These are phyloP conservation scores for Eristalis tenax DNA, from an alignment of 2,888 invertebrate genomes.

Conservation along the genomic window DNA sequence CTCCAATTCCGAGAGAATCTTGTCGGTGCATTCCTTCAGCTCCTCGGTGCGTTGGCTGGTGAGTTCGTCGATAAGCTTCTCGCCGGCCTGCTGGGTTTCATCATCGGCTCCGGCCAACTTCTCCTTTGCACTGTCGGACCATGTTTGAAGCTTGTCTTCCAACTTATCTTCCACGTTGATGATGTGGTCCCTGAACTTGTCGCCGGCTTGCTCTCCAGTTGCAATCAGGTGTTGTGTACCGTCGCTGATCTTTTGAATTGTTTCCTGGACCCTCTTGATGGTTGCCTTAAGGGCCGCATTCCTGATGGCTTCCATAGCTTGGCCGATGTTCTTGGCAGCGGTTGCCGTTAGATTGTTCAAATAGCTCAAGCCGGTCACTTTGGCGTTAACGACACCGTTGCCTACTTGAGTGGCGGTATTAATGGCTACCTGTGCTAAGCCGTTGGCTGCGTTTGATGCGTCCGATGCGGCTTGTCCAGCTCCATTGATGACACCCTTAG, in stretches of 20 bases:
- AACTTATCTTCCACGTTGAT: slow-evolving; percentile 8
- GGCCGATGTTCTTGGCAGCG: background rate
- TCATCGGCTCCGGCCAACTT: slow-evolving; percentile 38
- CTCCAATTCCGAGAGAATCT: slow-evolving; percentile 6
- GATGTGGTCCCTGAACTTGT: background rate
- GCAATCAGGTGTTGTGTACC: background rate
- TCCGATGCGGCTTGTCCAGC: slow-evolving; percentile 24
- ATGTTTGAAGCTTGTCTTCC: slow-evolving; percentile 12
- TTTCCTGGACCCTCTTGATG: background rate
- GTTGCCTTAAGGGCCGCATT: background rate
- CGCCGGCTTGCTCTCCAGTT: background rate
- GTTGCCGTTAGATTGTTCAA: background rate
- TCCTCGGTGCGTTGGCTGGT: slow-evolving; percentile 10
- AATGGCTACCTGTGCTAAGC: background rate
- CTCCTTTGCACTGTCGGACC: slow-evolving; percentile 9
- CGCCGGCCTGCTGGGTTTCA: slow-evolving; percentile 22
- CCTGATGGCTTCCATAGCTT: background rate
- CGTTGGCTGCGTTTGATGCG: background rate
- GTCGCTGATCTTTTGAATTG: background rate
- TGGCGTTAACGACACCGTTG: background rate
- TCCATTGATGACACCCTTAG: background rate
- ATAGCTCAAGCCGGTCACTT: background rate
- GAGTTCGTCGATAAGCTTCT: slow-evolving; percentile 32
- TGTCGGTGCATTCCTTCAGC: slow-evolving; percentile 17
- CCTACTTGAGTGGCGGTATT: background rate